These are phyloP conservation scores for Pseudochirops corinnae DNA, from an alignment of 2,797 vertebrate species.

Conservation along the genomic window DNA sequence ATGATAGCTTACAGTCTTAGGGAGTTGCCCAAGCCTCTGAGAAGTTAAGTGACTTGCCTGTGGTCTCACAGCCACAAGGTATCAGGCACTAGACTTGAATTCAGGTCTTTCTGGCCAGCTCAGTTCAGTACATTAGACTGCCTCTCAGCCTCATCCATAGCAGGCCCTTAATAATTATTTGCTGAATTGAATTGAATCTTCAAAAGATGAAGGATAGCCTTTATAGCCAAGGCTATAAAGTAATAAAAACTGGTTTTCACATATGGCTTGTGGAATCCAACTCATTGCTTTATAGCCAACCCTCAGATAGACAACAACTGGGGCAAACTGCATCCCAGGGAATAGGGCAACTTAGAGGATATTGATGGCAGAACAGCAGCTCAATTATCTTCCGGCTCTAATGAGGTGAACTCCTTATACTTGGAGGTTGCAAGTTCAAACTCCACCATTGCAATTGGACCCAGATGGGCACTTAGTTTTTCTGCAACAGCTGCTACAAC, in stretches of 20 bases:
- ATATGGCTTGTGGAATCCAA: conserved; percentile 68
- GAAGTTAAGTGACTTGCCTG: background rate
- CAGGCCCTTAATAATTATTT: background rate
- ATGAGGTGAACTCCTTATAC: conserved; percentile 84
- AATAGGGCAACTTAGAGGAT: conserved; percentile 79
- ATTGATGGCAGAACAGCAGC: conserved; percentile 81
- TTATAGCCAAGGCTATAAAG: conserved; percentile 14
- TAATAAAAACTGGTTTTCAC: conserved; percentile 65
- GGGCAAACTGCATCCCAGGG: conserved; percentile 77
- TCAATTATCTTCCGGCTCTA: conserved; percentile 84
- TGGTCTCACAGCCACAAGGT: background rate
- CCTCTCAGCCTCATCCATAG: background rate
- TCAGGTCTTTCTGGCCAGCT: background rate
- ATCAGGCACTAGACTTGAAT: background rate
- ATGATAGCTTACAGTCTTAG: background rate
- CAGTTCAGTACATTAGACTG: background rate
- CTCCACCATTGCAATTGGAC: conserved; percentile 79
- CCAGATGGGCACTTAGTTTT: conserved; percentile 82
- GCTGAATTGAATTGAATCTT: background rate
- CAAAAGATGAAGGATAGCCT: background rate
- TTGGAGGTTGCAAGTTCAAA: conserved; percentile 83
- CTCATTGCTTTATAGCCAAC: conserved; percentile 38
- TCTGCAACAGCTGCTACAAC: conserved; percentile 80
- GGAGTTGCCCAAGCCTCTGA: background rate
- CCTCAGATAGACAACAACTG: conserved; percentile 73